phyloP scores from a whole-genome alignment of 2,797 vertebrate species.

The Neostethus bicornis region DNA sequence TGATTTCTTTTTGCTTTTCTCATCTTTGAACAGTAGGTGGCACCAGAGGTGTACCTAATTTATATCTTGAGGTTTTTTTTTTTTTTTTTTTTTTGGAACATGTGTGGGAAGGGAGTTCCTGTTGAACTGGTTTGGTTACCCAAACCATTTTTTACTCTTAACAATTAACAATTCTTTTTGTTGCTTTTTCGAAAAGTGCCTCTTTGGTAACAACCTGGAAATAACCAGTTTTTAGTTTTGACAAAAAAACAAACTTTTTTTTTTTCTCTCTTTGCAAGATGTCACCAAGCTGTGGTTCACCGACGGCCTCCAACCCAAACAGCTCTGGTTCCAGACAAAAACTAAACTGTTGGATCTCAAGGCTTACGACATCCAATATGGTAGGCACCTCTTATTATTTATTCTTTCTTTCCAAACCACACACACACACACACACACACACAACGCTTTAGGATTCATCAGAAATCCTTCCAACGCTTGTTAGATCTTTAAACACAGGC shows the following conservation, averaged over 20 bases:
- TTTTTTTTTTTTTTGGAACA: too few relatives aligned
- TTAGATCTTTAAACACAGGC: not conserved
- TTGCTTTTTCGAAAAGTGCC: not conserved
- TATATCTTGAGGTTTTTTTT: constrained; percentile 24
- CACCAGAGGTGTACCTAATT: constrained; percentile 24
- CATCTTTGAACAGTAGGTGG: constrained; percentile 52
- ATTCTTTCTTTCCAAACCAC: not conserved
- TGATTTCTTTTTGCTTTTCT: constrained; percentile 2
- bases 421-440: not conserved
- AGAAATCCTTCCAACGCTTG: not conserved
- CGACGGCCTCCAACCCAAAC: constrained; percentile 76
- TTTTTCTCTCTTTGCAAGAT: constrained; percentile 53
- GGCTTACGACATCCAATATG: constrained; percentile 85
- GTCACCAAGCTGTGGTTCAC: constrained; percentile 86
- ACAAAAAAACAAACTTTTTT: too few relatives aligned
- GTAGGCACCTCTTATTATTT: constrained; percentile 67
- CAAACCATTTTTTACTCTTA: too few relatives aligned
- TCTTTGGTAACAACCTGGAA: not conserved
- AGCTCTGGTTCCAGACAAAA: constrained; percentile 86
- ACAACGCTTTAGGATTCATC: not conserved
- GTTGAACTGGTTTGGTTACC: not conserved
- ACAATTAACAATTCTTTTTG: not conserved
- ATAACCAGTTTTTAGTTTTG: too few relatives aligned
- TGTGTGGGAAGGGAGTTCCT: too few relatives aligned
- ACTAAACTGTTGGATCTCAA: constrained; percentile 79